Conservation (phyloP, 2,888 invertebrate species). For the Drosophila mettleri region DNA sequence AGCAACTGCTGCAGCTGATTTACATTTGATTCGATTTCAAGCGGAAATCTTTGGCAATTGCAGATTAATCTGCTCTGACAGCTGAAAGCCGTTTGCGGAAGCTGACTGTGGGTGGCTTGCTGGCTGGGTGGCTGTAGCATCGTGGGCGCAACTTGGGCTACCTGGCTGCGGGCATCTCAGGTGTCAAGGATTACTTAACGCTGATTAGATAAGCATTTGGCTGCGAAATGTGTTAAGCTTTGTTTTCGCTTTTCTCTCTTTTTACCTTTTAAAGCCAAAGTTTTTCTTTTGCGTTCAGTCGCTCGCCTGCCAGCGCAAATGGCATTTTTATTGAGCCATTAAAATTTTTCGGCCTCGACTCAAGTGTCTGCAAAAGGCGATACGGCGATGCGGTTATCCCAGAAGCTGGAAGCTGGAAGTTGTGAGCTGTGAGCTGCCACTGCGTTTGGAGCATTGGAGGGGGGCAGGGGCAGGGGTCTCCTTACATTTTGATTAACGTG, state of each 20-base stretch:
- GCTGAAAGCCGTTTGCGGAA: constrained; percentile 36
- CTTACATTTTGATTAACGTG: constrained; percentile 84
- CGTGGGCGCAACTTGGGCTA: constrained; percentile 8
- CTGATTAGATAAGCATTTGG: constrained; percentile 84
- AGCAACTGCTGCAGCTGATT: constrained; percentile 52
- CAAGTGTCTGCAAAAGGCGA: constrained; percentile 58
- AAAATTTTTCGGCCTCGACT: constrained; percentile 78
- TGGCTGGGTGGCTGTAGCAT: constrained; percentile 12
- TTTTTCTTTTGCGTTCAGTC: constrained; percentile 6
- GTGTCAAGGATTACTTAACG: constrained; percentile 83
- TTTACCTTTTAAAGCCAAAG: constrained; percentile 70
- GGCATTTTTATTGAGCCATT: constrained; percentile 85
- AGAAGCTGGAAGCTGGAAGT: constrained; percentile 1
- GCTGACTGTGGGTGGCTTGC: constrained; percentile 8
- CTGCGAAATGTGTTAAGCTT: constrained; percentile 77
- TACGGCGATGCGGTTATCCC: constrained; percentile 31
- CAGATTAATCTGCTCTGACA: constrained; percentile 83
- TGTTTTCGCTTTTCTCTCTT: constrained; percentile 73
- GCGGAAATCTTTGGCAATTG: constrained; percentile 83
- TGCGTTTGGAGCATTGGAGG: constrained; percentile 9
- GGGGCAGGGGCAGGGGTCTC: constrained; percentile 29
- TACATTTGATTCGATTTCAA: constrained; percentile 78
- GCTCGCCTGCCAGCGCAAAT: constrained; percentile 77
- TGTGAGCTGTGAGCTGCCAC: not conserved
- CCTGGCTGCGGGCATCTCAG: constrained; percentile 71